These are phyloP conservation scores for Eufriesea mexicana DNA, from an alignment of 1,140 invertebrate species.

Conservation along the genomic window DNA sequence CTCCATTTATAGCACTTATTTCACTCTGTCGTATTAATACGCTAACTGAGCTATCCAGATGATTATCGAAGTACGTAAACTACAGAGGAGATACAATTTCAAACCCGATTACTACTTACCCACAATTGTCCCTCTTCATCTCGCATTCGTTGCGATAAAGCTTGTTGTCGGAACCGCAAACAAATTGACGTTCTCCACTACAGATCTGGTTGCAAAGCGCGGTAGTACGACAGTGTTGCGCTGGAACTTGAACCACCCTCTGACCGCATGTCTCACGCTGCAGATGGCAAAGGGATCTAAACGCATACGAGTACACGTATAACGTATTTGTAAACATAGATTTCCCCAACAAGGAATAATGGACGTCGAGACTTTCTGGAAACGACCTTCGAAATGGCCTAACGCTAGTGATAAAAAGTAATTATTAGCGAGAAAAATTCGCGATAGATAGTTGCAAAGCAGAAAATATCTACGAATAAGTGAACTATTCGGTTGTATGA, in stretches of 20 bases:
- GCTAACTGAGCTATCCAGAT: background rate
- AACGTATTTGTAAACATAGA: background rate
- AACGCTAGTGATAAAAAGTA: background rate
- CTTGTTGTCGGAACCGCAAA: slow-evolving; percentile 95
- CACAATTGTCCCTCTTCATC: slow-evolving; percentile 95
- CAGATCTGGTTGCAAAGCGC: slow-evolving; percentile 91
- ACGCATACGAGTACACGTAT: slow-evolving; percentile 34
- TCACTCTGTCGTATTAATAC: background rate
- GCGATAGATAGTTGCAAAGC: too few relatives aligned
- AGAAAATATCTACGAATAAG: background rate
- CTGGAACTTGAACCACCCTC: slow-evolving; percentile 90
- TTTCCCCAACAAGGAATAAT: background rate
- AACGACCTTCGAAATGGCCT: too few relatives aligned
- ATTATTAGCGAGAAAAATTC: too few relatives aligned
- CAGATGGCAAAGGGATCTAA: slow-evolving; percentile 93
- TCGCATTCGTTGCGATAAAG: slow-evolving; percentile 96
- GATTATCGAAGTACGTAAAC: background rate
- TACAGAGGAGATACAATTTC: slow-evolving; percentile 7
- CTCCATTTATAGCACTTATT: background rate
- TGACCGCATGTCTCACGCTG: slow-evolving; percentile 92
- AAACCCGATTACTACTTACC: slow-evolving; percentile 82
- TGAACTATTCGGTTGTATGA: background rate
- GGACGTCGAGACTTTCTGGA: background rate
- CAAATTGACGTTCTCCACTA: slow-evolving; percentile 88
- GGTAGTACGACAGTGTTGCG: slow-evolving; percentile 91